Evolutionary conservation across 2,113 vertebrate genomes (phyloP).

Genomic region (Cyrtonyx montezumae): DNA sequence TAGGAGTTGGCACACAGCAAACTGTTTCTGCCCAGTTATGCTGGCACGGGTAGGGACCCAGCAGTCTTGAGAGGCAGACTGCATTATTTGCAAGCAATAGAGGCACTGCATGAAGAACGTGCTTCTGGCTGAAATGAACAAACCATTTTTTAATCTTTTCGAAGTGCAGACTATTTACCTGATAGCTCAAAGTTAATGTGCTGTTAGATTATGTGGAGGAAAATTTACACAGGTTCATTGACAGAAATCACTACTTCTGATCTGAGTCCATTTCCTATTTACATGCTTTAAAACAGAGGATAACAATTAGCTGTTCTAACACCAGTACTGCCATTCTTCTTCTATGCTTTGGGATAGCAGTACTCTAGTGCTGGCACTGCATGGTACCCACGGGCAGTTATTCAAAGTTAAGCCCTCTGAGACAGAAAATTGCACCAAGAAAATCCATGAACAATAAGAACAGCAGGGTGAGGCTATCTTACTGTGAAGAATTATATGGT

Average conservation of each 20-base stretch:
- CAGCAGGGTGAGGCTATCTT: neutral
- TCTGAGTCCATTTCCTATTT: neutral
- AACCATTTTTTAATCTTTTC: neutral
- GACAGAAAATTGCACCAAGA: slow-evolving; percentile 43
- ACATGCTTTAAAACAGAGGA: neutral
- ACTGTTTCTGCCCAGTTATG: neutral
- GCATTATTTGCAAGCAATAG: neutral
- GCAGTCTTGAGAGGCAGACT: neutral
- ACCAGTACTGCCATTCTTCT: neutral
- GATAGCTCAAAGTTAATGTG: neutral
- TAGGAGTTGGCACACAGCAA: fast-evolving
- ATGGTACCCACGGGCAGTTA: neutral
- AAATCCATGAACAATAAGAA: slow-evolving; percentile 20
- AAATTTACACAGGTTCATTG: neutral
- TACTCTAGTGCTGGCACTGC: neutral
- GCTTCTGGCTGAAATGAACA: neutral
- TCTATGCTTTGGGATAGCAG: neutral
- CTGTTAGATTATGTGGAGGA: neutral
- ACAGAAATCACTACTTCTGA: neutral
- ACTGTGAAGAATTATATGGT: neutral
- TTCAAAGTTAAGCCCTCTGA: slow-evolving; percentile 1
- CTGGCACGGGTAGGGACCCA: neutral
- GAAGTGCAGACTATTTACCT: neutral
- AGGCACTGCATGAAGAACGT: neutral
- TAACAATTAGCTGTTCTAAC: neutral